Evolutionary conservation across 1,140 invertebrate genomes (phyloP), one percentile per base, ranked within the genome.

Genomic region (Maconellicoccus hirsutus): DNA sequence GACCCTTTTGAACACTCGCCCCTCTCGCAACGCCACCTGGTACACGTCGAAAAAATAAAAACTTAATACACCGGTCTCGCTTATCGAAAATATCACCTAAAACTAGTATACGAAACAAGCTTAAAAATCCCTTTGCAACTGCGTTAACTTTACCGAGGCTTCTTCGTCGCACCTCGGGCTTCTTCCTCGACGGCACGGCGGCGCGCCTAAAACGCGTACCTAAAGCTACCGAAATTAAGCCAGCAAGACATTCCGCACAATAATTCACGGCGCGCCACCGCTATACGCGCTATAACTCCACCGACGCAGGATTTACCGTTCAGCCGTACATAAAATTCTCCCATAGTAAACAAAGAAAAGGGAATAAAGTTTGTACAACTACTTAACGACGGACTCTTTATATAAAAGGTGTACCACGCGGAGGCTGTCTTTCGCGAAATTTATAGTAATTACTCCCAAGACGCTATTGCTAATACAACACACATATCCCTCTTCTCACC

Each of bases 401-500:
- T 52, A 52, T 52, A 52, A 33, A 33, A 19, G 12, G 42, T 52
- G n/a, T 52, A 52, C 33, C 12, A 14, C 42, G 42, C n/a, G 12
- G 42, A 52, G 42, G 42, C 42, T 52, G 42, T 52, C 42, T 52
- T 52, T 52, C 12, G 42, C 42, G 42, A 52, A 52, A 52, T 52
- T 52, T 52, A 52, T 52, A 52, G 42, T 52, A 52, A 52, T 52
- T 52, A 52, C 42, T 52, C 42, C 42, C 42, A 52, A 52, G 42
- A 52, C 42, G 42, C 42, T 52, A 52, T 52, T 52, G 42, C 42
- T 52, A 16, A 52, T 52, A 52, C 42, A 52, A 33, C 29, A 33
- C 29, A 33, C 29, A 33, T 16, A 52, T 8, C 42, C 42, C 6
- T 16, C 6, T 14, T 52, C 12, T 4, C 10, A 16, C 42, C 2